Evolutionary conservation across 2,113 vertebrate genomes (phyloP).

Genomic region (Xenotilapia longispinis): DNA sequence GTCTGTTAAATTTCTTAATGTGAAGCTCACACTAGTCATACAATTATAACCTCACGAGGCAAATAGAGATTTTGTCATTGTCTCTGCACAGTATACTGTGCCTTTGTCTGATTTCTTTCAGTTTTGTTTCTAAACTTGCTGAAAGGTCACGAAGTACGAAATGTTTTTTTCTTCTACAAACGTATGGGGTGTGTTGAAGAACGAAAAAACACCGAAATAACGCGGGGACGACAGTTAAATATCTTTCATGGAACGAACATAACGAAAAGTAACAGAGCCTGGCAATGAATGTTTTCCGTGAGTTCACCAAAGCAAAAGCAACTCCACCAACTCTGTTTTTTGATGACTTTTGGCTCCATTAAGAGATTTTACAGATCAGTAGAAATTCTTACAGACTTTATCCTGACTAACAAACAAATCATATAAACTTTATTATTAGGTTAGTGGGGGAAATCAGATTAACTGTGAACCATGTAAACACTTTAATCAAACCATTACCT

Average conservation of each 20-base stretch:
- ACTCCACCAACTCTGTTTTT: background rate
- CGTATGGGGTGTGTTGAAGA: background rate
- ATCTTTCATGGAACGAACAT: background rate
- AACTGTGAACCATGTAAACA: conserved; percentile 14
- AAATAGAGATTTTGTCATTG: background rate
- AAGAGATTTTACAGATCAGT: background rate
- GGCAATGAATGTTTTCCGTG: background rate
- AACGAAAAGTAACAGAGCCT: background rate
- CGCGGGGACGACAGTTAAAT: background rate
- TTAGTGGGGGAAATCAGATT: conserved; percentile 4
- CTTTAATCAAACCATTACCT: conserved; percentile 30
- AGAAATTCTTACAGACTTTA: background rate
- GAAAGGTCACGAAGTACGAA: conserved; percentile 1
- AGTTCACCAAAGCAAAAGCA: background rate
- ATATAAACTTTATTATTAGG: conserved; percentile 18
- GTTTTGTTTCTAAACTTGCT: background rate
- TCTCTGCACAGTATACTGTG: background rate
- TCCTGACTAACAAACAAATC: background rate
- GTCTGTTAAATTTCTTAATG: background rate
- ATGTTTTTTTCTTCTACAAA: background rate
- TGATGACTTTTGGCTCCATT: background rate
- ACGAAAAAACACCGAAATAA: background rate
- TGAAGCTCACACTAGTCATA: background rate
- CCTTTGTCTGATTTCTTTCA: background rate
- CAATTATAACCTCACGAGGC: background rate